A percentile compares a stretch with the other conserved stretches of the same genome.
These are phyloP conservation scores for Hirtodrosophila trivittata DNA, from an alignment of 2,888 invertebrate species.

Conservation along the genomic window DNA sequence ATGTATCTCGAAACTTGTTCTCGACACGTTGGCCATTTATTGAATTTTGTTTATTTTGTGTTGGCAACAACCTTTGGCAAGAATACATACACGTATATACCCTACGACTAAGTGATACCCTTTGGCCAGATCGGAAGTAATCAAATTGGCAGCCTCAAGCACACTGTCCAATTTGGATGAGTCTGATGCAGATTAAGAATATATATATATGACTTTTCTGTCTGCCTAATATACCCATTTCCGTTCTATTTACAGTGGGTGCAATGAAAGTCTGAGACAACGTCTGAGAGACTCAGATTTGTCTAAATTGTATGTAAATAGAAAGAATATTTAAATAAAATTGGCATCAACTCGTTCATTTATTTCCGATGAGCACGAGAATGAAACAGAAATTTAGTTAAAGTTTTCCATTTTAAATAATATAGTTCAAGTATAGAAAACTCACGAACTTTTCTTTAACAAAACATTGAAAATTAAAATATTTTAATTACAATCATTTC, in stretches of 20 bases:
- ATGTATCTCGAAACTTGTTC: constrained; percentile 60
- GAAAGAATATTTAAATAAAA: constrained; percentile 33
- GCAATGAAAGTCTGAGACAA: constrained; percentile 18
- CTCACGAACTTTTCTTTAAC: too few species aligned
- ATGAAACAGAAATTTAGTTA: constrained; percentile 16
- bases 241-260: too few species aligned
- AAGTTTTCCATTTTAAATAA: too few species aligned
- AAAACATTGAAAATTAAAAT: too few species aligned
- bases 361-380: constrained; percentile 32
- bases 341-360: constrained; percentile 60
- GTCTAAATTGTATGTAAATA: constrained; percentile 13
- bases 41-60: constrained; percentile 45
- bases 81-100: not conserved
- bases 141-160: too few species aligned
- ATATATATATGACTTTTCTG: not conserved
- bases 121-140: not conserved
- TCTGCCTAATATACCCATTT: too few species aligned
- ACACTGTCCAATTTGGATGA: too few species aligned
- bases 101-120: too few species aligned
- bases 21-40: constrained; percentile 51
- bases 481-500: too few species aligned
- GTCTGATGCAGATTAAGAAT: too few species aligned
- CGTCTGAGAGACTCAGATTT: constrained; percentile 22
- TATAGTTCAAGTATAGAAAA: too few species aligned
- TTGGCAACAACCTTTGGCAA: constrained; percentile 43